Evolutionary conservation across 2,797 vertebrate species (phyloP), one percentile per base, ranked within the genome.

Genomic region (Ctenosaura bakeri): DNA sequence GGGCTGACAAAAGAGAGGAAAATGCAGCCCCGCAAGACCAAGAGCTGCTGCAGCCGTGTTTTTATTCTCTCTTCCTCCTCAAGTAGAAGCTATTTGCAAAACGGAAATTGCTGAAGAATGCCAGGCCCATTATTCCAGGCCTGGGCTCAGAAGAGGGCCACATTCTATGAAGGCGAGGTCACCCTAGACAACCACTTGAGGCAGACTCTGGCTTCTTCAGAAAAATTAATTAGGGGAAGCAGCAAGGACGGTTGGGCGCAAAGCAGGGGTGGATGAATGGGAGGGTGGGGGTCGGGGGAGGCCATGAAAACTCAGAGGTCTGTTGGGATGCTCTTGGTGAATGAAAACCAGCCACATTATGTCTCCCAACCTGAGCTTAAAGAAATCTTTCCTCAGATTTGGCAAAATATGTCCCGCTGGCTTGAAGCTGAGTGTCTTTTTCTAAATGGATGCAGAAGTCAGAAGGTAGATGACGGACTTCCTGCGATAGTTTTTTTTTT

Each of bases 101-200:
- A 74, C 24, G 32, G 94, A 93, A 94, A 71, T 5, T 0, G n/a
- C 69, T 12, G 9, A 64, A 92, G 92, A 92, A 94, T 79, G 80
- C 56, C 64, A 1, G 38, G 0, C 32, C 89, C 80, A 74, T 92
- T 93, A 91, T 92, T 74, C 42, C 0, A 0, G 3, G 66, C 0
- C 3, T 32, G 59, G 64, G 66, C 87, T 85, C 42, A 7, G 76
- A 86, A 26, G 87, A 71, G 86, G 26, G 35, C 50, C 69, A 78
- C 74, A 35, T 1, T 50, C 42, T 74, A 24, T n/a, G 42, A 10
- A 64, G 90, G 26, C 20, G 13, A 77, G 42, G 76, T 89, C 35
- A 46, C 88, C 84, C 87, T 89, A 46, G 71, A 91, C 1, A 6
- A 14, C 89, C 89, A 87, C 94, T 95, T 92, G 91, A 94, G 92